Evolutionary conservation across 2,888 invertebrate genomes (phyloP), one percentile per base, ranked within the genome.

Genomic region (Archips xylosteana): DNA sequence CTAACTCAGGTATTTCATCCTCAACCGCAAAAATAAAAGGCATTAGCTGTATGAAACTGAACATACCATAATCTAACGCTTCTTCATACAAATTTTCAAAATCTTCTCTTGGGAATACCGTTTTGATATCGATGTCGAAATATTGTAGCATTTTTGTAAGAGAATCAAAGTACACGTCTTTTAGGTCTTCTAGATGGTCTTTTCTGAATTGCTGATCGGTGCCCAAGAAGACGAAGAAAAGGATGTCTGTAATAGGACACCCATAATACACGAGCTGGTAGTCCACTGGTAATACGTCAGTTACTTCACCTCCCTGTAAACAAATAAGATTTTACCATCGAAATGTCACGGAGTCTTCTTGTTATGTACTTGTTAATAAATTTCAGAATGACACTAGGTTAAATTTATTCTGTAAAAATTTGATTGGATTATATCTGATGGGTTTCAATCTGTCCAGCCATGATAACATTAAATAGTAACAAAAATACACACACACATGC

Each of bases 221-320:
- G 9, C 82, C 76, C 2, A 71, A 72, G 51, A 83, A 84, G 13
- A 89, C 82, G 60, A 89, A 86, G 60, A 81, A 87, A 0, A 89
- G 5, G 1, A 90, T 77, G 61, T 90, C 90, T 6, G 79, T 57
- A 0, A 87, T 64, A 0, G 88, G 89, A 66, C 80, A 81, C 2
- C 88, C 88, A 69, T 80, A 85, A 75, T 81, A 75, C 0, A 83
- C 64, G 1, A 86, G 42, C 67, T 90, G 89, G 59, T 84, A 90
- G 74, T 90, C 90, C 0, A 87, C 78, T 36, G 83, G 78, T 45
- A 88, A 78, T 0, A 87, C 78, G 67, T 88, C 83, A 0, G 75
- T 70, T 34, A 83, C 71, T 63, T 79, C 63, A n/a, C 63, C 63
- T 3, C 47, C 63, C 63, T 63, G 63, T n/a, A 54, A 54, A 54